phyloP scores from a whole-genome alignment of 2,888 invertebrate genomes.

The Stenurella melanura region DNA sequence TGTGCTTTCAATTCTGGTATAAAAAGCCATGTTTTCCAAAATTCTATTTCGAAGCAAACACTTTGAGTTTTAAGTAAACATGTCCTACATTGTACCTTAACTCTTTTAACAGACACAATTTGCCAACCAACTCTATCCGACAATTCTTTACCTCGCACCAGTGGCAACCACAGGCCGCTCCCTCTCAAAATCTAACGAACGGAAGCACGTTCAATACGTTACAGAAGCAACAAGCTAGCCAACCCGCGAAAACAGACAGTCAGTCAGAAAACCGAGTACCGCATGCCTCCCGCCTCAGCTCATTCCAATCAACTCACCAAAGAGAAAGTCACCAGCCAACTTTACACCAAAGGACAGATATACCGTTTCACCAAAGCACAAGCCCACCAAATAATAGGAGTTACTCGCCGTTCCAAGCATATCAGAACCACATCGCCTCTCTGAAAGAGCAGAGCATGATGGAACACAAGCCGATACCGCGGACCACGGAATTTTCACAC shows the following conservation, averaged over 20 bases:
- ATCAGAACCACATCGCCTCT: conserved; percentile 65
- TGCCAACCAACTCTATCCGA: conserved; percentile 60
- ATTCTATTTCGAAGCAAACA: background rate
- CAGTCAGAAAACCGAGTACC: conserved; percentile 54
- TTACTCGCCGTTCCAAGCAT: conserved; percentile 67
- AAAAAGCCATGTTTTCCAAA: background rate
- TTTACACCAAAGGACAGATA: conserved; percentile 60
- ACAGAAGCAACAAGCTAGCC: conserved; percentile 51
- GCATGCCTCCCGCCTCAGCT: conserved; percentile 65
- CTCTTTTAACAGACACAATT: conserved; percentile 59
- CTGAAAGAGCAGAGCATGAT: conserved; percentile 50
- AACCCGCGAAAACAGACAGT: conserved; percentile 46
- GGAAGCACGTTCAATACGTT: conserved; percentile 44
- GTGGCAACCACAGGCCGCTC: conserved; percentile 54
- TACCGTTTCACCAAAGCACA: conserved; percentile 36
- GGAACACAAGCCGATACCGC: conserved; percentile 25
- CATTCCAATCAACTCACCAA: conserved; percentile 64
- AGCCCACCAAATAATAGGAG: conserved; percentile 60
- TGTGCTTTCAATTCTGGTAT: background rate
- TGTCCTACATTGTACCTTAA: background rate
- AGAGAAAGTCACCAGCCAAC: conserved; percentile 61
- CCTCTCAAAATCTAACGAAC: conserved; percentile 45
- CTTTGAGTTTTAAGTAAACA: no score
- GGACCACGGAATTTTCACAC: background rate
- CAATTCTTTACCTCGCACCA: conserved; percentile 64